These are phyloP conservation scores for Trimorus sp. DNA, from an alignment of 2,888 invertebrate species.

Conservation along the genomic window DNA sequence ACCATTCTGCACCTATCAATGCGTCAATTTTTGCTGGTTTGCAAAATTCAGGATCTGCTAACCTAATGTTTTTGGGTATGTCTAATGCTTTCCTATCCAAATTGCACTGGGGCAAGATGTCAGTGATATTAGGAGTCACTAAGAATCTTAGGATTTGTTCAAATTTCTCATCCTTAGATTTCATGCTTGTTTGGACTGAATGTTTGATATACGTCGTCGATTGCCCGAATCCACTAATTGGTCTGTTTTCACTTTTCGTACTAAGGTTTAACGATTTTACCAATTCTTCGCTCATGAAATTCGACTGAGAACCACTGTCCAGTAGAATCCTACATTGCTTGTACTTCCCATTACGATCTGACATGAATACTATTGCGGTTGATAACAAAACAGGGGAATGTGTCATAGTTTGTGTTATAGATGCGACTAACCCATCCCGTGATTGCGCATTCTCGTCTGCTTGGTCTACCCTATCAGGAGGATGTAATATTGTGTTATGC, in stretches of 20 bases:
- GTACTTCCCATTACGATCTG: constrained; percentile 19
- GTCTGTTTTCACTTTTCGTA: not conserved
- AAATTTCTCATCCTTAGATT: constrained; percentile 39
- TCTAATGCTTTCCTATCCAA: constrained; percentile 21
- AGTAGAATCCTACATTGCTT: constrained; percentile 25
- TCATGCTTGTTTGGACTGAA: constrained; percentile 34
- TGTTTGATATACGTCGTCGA: constrained; percentile 24
- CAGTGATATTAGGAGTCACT: constrained; percentile 43
- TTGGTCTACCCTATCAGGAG: too few relatives aligned
- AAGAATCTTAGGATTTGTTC: constrained; percentile 32
- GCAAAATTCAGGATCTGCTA: constrained; percentile 28
- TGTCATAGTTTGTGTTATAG: not conserved
- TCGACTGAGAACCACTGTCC: constrained; percentile 37
- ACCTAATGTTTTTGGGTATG: constrained; percentile 18
- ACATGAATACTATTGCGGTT: constrained; percentile 32
- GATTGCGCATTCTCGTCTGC: too few relatives aligned
- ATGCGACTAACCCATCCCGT: not conserved
- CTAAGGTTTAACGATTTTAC: constrained; percentile 7
- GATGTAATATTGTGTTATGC: not conserved
- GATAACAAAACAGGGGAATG: constrained; percentile 24
- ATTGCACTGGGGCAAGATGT: constrained; percentile 33
- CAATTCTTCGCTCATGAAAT: constrained; percentile 32
- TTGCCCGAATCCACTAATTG: constrained; percentile 21
- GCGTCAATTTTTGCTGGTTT: not conserved
- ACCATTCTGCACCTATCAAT: constrained; percentile 29